phyloP scores from a whole-genome alignment of 1,140 invertebrate species.

The Lysiphlebus fabarum region DNA sequence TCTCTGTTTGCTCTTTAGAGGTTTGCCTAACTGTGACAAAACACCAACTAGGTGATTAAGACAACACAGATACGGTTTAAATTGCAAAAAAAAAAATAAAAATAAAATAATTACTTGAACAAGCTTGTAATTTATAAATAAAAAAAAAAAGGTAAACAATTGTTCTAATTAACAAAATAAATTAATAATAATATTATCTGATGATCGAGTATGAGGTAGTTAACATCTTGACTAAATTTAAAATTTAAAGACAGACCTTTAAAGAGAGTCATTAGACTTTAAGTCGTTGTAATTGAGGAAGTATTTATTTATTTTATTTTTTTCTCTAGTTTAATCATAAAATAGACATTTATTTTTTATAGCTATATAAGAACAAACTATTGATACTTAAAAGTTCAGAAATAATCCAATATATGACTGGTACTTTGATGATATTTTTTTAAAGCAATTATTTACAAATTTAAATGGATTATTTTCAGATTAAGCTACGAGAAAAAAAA shows the following conservation, averaged over 20 bases:
- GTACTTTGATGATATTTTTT: slow-evolving; percentile 4
- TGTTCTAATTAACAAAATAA: neutral
- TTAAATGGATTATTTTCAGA: slow-evolving; percentile 10
- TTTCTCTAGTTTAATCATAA: neutral
- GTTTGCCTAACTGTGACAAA: no score
- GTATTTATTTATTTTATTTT: slow-evolving; percentile 24
- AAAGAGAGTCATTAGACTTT: neutral
- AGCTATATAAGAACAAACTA: no score
- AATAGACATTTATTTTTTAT: no score
- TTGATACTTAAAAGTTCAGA: no score
- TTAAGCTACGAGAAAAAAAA: slow-evolving; percentile 20
- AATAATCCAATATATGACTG: neutral
- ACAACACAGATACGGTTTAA: no score
- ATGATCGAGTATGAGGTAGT: no score
- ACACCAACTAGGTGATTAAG: no score
- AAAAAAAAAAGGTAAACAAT: neutral
- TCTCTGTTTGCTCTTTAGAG: no score
- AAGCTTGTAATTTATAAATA: no score
- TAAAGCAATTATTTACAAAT: no score
- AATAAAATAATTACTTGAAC: neutral
- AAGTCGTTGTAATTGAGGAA: slow-evolving; percentile 47
- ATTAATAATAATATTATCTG: neutral
- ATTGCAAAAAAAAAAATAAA: no score
- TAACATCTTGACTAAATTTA: slow-evolving; percentile 43
- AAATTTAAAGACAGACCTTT: slow-evolving; percentile 44